These are phyloP conservation scores for Xestoiulus laeticollis DNA, from an alignment of 2,888 invertebrate genomes.

Conservation along the genomic window DNA sequence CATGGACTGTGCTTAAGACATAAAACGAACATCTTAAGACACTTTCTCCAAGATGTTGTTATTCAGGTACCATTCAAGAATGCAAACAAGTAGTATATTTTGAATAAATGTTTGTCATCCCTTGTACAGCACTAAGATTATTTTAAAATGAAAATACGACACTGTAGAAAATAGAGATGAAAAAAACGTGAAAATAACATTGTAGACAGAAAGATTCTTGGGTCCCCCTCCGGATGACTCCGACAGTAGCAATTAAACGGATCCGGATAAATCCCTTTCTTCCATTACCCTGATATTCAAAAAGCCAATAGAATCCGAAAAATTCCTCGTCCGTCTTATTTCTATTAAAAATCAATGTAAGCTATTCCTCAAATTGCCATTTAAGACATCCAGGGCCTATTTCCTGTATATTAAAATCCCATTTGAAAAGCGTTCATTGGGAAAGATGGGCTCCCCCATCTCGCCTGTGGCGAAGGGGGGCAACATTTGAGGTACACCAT, in stretches of 20 bases:
- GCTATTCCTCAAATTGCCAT: conserved; percentile 26
- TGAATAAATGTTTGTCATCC: no score
- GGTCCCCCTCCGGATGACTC: neutral
- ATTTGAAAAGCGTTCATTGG: conserved; percentile 23
- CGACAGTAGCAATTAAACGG: conserved; percentile 16
- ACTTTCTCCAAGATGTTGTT: no score
- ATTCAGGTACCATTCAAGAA: no score
- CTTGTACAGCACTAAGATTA: no score
- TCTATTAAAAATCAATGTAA: conserved; percentile 26
- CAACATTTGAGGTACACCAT: conserved; percentile 10
- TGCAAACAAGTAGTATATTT: no score
- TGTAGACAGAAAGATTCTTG: neutral
- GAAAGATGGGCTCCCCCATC: neutral
- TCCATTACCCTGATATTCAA: conserved; percentile 12
- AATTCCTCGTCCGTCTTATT: conserved; percentile 19
- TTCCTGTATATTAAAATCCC: conserved; percentile 19
- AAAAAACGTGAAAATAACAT: neutral
- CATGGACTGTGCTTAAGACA: no score
- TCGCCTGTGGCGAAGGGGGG: neutral
- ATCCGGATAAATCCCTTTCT: conserved; percentile 26
- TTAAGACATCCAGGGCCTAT: conserved; percentile 18
- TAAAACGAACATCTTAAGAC: no score
- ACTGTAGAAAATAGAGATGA: neutral
- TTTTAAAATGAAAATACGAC: no score
- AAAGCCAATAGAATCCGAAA: conserved; percentile 26